These are phyloP conservation scores for Sthenelais limicola DNA, from an alignment of 2,888 invertebrate genomes.

Conservation along the genomic window DNA sequence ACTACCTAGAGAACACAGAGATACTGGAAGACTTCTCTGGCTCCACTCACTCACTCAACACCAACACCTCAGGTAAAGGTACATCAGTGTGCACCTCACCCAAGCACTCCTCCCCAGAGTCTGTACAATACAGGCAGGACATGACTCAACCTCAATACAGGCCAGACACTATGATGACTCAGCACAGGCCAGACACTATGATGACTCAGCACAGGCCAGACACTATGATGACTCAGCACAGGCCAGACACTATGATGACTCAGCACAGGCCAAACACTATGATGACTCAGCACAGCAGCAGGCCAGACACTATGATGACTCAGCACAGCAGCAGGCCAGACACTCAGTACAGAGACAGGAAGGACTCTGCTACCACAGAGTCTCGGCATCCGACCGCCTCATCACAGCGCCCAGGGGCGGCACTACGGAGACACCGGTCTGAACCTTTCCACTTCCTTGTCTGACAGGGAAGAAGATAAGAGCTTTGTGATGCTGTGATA, in stretches of 20 bases:
- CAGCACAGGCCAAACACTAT: too few relatives aligned
- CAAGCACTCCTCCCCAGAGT: too few relatives aligned
- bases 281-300: too few relatives aligned
- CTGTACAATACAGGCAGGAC: neutral
- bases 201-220: neutral
- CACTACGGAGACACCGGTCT: slow-evolving; percentile 10
- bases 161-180: neutral
- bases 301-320: too few relatives aligned
- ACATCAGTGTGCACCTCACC: neutral
- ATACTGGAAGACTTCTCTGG: slow-evolving; percentile 27
- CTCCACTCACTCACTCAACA: slow-evolving; percentile 23
- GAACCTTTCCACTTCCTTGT: slow-evolving; percentile 25
- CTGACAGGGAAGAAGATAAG: too few relatives aligned
- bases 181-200: neutral
- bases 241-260: neutral
- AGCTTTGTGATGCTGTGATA: too few relatives aligned
- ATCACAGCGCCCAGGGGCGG: neutral
- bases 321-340: too few relatives aligned
- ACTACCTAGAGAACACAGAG: slow-evolving; percentile 14
- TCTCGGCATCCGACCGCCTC: too few relatives aligned
- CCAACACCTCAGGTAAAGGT: neutral
- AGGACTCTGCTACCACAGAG: too few relatives aligned
- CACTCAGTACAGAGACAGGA: too few relatives aligned
- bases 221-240: neutral
- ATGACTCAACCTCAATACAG: neutral